Conservation (phyloP, 30 jellyfish, hydroid and myxozoan genomes). For the Aurelia sp. region DNA sequence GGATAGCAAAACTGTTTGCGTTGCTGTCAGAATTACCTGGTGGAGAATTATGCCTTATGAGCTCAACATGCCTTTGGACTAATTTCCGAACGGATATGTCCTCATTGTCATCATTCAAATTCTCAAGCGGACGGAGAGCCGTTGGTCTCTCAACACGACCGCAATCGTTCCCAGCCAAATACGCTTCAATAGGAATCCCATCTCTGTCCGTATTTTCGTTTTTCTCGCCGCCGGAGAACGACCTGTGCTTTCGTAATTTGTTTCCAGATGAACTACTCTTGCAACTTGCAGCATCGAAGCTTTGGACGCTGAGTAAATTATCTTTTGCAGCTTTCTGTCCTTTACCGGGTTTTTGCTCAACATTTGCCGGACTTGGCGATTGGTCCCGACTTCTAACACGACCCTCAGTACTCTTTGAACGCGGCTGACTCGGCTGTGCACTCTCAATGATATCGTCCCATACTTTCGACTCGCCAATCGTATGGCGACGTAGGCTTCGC, state of each 20-base stretch:
- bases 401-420: conserved; percentile 38
- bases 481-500: conserved; percentile 75
- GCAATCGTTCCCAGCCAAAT: no score
- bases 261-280: background rate
- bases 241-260: background rate
- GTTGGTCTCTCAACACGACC: no score
- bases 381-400: background rate
- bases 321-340: background rate
- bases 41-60: conserved; percentile 40
- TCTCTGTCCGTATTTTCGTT: no score
- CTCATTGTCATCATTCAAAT: conserved; percentile 1
- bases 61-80: conserved; percentile 45
- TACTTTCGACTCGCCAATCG: conserved; percentile 53
- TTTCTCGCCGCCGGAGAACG: background rate
- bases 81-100: conserved; percentile 61
- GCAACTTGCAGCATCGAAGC: no score
- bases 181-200: no score
- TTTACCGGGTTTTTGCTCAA: background rate
- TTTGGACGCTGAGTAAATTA: no score
- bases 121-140: no score
- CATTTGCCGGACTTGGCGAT: conserved; percentile 32
- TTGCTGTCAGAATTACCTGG: conserved; percentile 11
- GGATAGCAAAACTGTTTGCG: background rate
- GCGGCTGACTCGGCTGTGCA: conserved; percentile 18
- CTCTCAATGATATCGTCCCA: background rate